Conservation (phyloP, 2,797 vertebrate genomes). For the Trachurus trachurus region DNA sequence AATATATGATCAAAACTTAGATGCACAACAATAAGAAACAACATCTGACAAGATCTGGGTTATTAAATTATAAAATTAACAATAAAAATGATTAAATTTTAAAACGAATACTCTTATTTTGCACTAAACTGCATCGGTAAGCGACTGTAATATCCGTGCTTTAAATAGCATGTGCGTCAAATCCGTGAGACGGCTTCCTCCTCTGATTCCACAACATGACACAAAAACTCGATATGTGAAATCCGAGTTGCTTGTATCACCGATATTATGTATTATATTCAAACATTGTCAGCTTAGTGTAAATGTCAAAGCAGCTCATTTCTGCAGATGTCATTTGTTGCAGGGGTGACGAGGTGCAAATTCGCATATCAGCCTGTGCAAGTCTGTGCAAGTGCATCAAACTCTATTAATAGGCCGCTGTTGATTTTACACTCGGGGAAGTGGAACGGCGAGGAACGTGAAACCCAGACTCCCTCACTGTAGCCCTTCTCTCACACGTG, state of each 20-base stretch:
- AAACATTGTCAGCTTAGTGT: not conserved
- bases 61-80: not conserved
- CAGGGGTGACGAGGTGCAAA: not conserved
- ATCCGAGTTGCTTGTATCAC: not conserved
- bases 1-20: not conserved
- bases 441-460: conserved; percentile 42
- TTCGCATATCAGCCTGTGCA: not conserved
- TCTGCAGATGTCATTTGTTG: not conserved
- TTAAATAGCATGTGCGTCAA: not conserved
- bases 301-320: not conserved
- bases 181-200: not conserved
- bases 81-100: too few relatives aligned
- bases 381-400: not conserved
- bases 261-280: not conserved
- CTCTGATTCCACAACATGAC: conserved; percentile 31
- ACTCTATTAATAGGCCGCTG: conserved; percentile 60
- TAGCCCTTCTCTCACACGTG: conserved; percentile 20
- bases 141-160: not conserved
- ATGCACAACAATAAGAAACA: not conserved
- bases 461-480: conserved; percentile 27
- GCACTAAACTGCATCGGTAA: not conserved
- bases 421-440: conserved; percentile 40
- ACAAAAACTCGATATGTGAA: not conserved
- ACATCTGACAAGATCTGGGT: not conserved
- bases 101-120: not conserved